Conservation (phyloP, 2,888 invertebrate genomes). For the Phymatocera aterrima region DNA sequence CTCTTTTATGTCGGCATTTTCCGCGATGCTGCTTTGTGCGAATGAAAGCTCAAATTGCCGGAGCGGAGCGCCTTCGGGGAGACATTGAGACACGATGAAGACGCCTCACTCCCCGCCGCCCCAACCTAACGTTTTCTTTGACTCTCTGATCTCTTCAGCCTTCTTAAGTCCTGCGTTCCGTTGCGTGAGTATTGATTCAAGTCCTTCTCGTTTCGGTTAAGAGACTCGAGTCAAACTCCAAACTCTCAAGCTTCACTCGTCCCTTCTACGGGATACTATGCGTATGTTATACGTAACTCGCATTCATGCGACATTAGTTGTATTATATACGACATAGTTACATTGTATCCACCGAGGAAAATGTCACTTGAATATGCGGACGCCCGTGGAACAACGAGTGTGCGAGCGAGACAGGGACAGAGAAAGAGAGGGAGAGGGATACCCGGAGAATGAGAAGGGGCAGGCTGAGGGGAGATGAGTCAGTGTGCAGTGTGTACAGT, state of each 20-base stretch:
- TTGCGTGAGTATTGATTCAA: slow-evolving; percentile 33
- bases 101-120: slow-evolving; percentile 34
- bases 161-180: slow-evolving; percentile 23
- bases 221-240: background rate
- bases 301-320: no score
- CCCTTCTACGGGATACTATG: no score
- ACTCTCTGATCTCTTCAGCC: slow-evolving; percentile 41
- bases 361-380: slow-evolving; percentile 23
- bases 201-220: background rate
- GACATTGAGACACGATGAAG: slow-evolving; percentile 72
- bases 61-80: slow-evolving; percentile 71
- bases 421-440: slow-evolving; percentile 23
- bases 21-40: slow-evolving; percentile 71
- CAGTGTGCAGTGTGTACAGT: slow-evolving; percentile 56
- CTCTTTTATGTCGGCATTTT: slow-evolving; percentile 73
- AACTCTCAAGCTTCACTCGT: background rate
- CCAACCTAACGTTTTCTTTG: slow-evolving; percentile 32
- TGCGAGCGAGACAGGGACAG: background rate
- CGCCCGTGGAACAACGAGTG: background rate
- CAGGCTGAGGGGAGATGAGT: slow-evolving; percentile 46
- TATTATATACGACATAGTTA: no score
- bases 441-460: slow-evolving; percentile 52
- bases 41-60: slow-evolving; percentile 74
- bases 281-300: no score
- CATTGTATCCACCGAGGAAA: background rate